Base-by-base conservation (phyloP, 2,797 vertebrate species). In the Platalea minor region DNA sequence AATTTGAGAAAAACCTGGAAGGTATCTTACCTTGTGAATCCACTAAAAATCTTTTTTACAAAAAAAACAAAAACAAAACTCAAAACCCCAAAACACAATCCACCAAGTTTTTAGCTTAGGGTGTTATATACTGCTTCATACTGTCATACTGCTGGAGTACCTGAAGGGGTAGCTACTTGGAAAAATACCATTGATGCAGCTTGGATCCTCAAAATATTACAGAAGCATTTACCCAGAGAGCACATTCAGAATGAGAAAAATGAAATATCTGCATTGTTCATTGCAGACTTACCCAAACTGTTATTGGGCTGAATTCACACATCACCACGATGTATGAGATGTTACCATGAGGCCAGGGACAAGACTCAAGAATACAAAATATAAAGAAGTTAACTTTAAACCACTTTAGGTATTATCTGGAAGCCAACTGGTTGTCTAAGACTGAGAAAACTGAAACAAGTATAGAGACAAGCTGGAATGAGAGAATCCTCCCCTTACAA, bases 221-320 rank as follows among this genome's bases (percentile, higher is more conserved):
- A 63, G 20, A 26, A 45, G 14, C 16, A 13, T 39, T 68, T 63
- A 59, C 35, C 31, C 45, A 45, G 39, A 50, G 5, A 80, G 3
- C 11, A n/a, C 7, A 28, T 48, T n/a, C 48, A 57, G 19, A 68
- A 13, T 12, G 9, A 46, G 5, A 24, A 29, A 64, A 31, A 17
- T 0, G 2, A 1, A 45, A 73, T 14, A 31, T 65, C 29, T 17
- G 6, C 4, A 4, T 8, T 15, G 14, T 5, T 86, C 65, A 17
- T 12, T 86, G 33, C 23, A 61, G 59, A n/a, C 5, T 37, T 23
- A 45, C 9, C 24, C 29, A 11, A 45, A 41, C 17, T 41, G 23
- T 35, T 65, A 17, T 17, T 14, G 23, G 23, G 33, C 56, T 81
- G 48, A 59, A 54, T 19, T 74, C 13, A 17, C 5, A 1, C 13